Percentiles rank a stretch among this genome's conserved stretches.
phyloP scores from a whole-genome alignment of 2,113 vertebrate genomes.

The Potamarius usumacintae region DNA sequence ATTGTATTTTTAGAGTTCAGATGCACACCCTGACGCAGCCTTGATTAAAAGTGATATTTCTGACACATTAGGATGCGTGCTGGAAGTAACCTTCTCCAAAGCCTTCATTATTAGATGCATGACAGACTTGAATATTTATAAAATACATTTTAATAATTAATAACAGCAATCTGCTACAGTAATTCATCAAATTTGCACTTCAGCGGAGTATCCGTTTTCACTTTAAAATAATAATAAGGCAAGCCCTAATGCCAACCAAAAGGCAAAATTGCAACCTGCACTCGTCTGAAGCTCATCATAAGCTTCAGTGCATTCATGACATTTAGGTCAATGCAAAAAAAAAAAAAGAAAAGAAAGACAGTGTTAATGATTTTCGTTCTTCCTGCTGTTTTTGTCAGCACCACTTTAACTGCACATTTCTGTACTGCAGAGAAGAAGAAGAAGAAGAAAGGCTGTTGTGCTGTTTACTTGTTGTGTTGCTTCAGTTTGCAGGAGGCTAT shows the following conservation, averaged over 20 bases:
- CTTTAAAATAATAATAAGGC: conserved; percentile 85
- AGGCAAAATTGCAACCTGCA: conserved; percentile 75
- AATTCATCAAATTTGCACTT: conserved; percentile 87
- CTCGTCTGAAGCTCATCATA: conserved; percentile 53
- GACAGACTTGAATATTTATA: conserved; percentile 99
- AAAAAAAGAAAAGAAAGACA: conserved; percentile 2
- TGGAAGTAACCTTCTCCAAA: conserved; percentile 84
- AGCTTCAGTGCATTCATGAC: conserved; percentile 59
- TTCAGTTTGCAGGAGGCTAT: conserved; percentile 65
- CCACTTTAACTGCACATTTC: conserved; percentile 37
- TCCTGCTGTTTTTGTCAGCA: conserved; percentile 39
- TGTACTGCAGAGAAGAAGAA: conserved; percentile 4
- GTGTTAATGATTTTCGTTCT: conserved; percentile 43
- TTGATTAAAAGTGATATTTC: conserved; percentile 84
- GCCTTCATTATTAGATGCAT: conserved; percentile 85
- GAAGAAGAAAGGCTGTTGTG: conserved; percentile 53
- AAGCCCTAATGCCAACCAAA: conserved; percentile 77
- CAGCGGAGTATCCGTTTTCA: conserved; percentile 83
- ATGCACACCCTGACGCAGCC: conserved; percentile 69
- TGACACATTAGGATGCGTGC: conserved; percentile 82
- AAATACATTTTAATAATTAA: conserved; percentile 99
- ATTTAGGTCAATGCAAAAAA: conserved; percentile 47
- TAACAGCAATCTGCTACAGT: conserved; percentile 99
- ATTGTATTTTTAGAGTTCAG: conserved; percentile 60
- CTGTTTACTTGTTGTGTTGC: conserved; percentile 57